Base-by-base conservation (phyloP, 2,797 vertebrate species). In the Tenualosa ilisha region DNA sequence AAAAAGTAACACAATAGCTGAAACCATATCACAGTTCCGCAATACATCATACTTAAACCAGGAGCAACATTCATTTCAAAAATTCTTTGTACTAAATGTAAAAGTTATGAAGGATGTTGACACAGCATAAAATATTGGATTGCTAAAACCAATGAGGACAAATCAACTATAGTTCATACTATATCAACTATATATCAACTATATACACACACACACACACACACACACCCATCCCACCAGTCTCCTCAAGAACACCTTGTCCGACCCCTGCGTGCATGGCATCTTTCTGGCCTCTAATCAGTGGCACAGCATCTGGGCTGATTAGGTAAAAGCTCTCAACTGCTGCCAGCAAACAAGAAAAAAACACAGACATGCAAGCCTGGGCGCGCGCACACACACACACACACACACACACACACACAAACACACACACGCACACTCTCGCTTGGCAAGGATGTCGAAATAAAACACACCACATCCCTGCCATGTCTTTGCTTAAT, bases 271-370 rank as follows among this genome's bases (percentile, higher is more conserved):
- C 37, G 81, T 85, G 82, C 65, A 61, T 86, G 85, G 63, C 82
- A 79, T 79, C 51, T 79, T 6, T 79, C 72, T 22, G 68, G 40
- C 6, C 59, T 63, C 87, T 88, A 91, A 90, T 93, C 92, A 92
- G 90, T 82, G 89, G 87, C 89, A 46, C 86, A 86, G 87, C 90
- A 92, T 92, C 90, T 93, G 90, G 90, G 85, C 89, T 91, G 89
- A 92, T 92, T 92, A 92, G 89, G 88, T 87, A 84, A 90, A 89
- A 89, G 89, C 89, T 90, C 91, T 90, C 89, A 91, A 89, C 81
- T 85, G 79, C 87, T 90, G 90, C 90, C 92, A 93, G 89, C 82
- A 90, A 83, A 90, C 88, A 68, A 90, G 83, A 88, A 82, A 86
- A 83, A 63, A 81, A 63, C 85, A 86, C 68, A 83, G 84, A 85